Evolutionary conservation across 2,113 vertebrate species (phyloP).

Genomic region (Peromyscus californicus): DNA sequence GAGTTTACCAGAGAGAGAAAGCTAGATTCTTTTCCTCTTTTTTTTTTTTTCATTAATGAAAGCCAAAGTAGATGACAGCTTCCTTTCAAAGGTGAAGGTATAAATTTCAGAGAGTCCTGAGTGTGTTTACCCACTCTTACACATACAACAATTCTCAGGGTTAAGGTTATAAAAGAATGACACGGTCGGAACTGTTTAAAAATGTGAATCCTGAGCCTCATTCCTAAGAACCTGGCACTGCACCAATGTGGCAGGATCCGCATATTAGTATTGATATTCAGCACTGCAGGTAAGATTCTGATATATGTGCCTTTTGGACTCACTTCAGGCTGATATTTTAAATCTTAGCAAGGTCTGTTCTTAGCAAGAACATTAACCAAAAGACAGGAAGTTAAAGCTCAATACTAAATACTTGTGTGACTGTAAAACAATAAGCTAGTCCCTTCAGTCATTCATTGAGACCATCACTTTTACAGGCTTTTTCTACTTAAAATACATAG

Average conservation of each 20-base stretch:
- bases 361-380: background rate
- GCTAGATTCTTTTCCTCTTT: background rate
- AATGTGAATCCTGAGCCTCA: background rate
- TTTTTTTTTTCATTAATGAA: background rate
- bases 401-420: background rate
- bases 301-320: background rate
- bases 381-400: background rate
- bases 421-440: background rate
- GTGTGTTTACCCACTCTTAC: background rate
- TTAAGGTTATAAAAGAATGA: background rate
- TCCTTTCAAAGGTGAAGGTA: background rate
- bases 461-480: background rate
- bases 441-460: background rate
- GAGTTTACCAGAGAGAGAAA: background rate
- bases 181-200: background rate
- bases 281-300: background rate
- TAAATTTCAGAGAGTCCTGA: slow-evolving; percentile 1
- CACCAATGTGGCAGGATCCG: background rate
- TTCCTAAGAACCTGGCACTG: background rate
- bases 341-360: background rate
- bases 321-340: background rate
- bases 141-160: background rate
- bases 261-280: background rate
- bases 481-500: slow-evolving; percentile 2
- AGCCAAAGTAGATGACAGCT: background rate